Evolutionary conservation across 2,797 vertebrate species (phyloP), one percentile per base, ranked within the genome.

Genomic region (Lithobates pipiens): DNA sequence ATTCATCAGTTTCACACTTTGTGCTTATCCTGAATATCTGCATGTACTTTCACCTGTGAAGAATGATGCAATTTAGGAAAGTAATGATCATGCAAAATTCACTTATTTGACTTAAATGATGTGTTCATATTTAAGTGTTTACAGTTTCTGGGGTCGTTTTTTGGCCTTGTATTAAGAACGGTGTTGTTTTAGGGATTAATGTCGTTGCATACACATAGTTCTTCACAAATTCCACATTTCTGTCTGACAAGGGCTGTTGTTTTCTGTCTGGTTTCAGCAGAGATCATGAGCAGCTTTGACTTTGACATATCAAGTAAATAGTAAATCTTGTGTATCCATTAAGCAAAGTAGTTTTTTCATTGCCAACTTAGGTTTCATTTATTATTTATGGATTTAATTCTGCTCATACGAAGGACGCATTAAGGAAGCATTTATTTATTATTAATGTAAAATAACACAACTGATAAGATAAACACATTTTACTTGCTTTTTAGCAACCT

Each of bases 361-460:
- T 81, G 78, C 72, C 78, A 86, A 86, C 65, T 76, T 86, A 76
- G 65, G 81, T 23, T 54, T 80, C 36, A 81, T 86, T 81, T n/a
- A 86, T 86, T 86, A 82, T 86, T 76, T n/a, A 86, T 86, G 68
- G 46, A 71, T 57, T 70, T 77, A 69, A 86, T 86, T 82, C 84
- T 86, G 74, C 78, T 81, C 69, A 81, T 81, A 86, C 77, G 67
- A 86, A 77, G 73, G 25, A 76, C 32, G 18, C 78, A 86, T 81
- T 86, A 86, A 76, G 72, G 75, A 85, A 73, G 76, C 44, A 72
- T 85, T 72, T 85, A 85, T 85, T 79, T 79, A 85, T 85, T 78
- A 85, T 84, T 84, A 74, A 84, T 84, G 82, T 36, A 70, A 84
- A 70, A 77, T 84, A 77, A 77, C 82, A 84, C 74, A 50, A 84